Percentiles rank a stretch among this genome's conserved stretches.
Evolutionary conservation across 2,797 vertebrate genomes (phyloP).

Genomic region (Emydoidea blandingii): DNA sequence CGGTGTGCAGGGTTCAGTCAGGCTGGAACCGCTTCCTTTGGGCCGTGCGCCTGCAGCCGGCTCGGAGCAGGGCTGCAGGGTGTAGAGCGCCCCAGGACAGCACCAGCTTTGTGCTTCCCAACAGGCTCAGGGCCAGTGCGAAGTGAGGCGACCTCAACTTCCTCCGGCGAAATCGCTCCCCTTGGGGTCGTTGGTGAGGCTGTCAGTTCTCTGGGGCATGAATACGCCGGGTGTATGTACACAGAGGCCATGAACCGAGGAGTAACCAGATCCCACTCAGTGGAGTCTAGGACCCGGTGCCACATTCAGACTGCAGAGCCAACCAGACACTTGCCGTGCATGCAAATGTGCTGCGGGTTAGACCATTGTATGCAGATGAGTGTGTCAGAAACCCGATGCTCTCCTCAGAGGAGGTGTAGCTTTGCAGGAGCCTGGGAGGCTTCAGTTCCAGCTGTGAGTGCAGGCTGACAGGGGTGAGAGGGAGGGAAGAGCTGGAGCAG

Average conservation of each 20-base stretch:
- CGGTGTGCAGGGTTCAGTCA: not conserved
- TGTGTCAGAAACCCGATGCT: conserved; percentile 24
- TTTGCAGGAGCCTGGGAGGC: conserved; percentile 7
- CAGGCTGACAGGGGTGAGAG: not conserved
- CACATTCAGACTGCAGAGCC: not conserved
- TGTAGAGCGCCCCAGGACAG: not conserved
- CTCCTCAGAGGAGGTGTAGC: not conserved
- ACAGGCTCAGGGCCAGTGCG: not conserved
- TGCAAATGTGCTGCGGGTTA: too few species aligned
- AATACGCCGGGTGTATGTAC: not conserved
- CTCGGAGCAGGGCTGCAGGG: not conserved
- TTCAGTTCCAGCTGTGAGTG: conserved; percentile 10
- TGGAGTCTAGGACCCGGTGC: too few species aligned
- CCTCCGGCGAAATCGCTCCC: too few species aligned
- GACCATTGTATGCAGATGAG: not conserved
- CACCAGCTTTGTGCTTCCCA: not conserved
- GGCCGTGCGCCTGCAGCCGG: not conserved
- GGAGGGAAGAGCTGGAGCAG: not conserved
- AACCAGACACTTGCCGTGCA: not conserved
- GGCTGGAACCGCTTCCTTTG: not conserved
- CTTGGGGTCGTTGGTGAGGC: too few species aligned
- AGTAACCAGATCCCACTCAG: not conserved
- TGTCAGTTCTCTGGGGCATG: not conserved
- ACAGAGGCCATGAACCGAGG: not conserved
- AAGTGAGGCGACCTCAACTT: too few species aligned